Evolutionary conservation across 2,888 invertebrate species (phyloP).

Genomic region (Gastrophysa polygoni): DNA sequence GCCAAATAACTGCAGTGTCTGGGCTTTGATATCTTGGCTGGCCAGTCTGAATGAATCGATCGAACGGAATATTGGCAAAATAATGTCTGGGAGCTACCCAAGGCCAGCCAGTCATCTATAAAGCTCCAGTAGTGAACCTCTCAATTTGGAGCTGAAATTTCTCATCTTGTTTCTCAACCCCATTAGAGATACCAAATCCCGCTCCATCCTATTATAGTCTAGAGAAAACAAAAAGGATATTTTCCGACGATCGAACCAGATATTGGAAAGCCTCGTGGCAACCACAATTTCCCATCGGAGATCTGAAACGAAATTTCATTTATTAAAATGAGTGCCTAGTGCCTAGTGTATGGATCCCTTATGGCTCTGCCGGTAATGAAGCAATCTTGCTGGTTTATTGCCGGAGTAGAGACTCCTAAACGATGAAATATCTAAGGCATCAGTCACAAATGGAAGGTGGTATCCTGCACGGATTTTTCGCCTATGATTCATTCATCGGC

Average conservation of each 20-base stretch:
- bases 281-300: conserved; percentile 16
- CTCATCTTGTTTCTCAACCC: not conserved
- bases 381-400: conserved; percentile 17
- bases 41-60: too few relatives aligned
- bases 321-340: conserved; percentile 1
- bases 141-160: too few relatives aligned
- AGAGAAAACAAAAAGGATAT: not conserved
- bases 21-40: too few relatives aligned
- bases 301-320: conserved; percentile 11
- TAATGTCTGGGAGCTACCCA: too few relatives aligned
- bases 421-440: conserved; percentile 19
- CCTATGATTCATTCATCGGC: conserved; percentile 20
- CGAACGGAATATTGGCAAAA: too few relatives aligned
- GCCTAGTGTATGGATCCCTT: conserved; percentile 5
- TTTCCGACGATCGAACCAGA: conserved; percentile 5
- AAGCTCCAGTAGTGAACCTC: too few relatives aligned
- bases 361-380: conserved; percentile 12
- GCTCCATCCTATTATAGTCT: not conserved
- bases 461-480: conserved; percentile 15
- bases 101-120: too few relatives aligned
- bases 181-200: not conserved
- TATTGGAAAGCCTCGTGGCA: conserved; percentile 13
- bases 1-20: too few relatives aligned
- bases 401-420: conserved; percentile 12
- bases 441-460: conserved; percentile 19